Percentiles rank a stretch among this genome's conserved stretches.
These are phyloP conservation scores for Plebejus anna DNA, from an alignment of 2,888 invertebrate genomes.

Conservation along the genomic window DNA sequence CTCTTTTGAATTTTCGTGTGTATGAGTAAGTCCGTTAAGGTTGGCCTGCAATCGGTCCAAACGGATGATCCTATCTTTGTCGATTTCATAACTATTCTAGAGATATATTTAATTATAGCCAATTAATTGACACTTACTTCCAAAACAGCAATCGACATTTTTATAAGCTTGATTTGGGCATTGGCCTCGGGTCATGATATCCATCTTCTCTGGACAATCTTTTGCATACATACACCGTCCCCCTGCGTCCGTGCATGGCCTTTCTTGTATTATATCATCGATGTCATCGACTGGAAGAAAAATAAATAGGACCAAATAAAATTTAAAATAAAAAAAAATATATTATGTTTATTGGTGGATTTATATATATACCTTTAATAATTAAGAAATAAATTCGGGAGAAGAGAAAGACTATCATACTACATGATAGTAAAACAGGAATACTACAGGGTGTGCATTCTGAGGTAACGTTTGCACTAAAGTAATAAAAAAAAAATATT, in stretches of 20 bases:
- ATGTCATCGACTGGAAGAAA: constrained; percentile 43
- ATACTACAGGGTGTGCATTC: too few species aligned
- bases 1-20: too few species aligned
- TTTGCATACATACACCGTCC: constrained; percentile 23
- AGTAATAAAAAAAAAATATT: neutral
- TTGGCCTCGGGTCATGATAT: constrained; percentile 13
- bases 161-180: constrained; percentile 25
- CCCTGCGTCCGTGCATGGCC: constrained; percentile 15
- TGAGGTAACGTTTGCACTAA: too few species aligned
- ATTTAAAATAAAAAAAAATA: neutral
- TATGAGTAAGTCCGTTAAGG: too few species aligned
- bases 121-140: constrained; percentile 11
- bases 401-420: too few species aligned
- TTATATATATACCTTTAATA: too few species aligned
- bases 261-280: constrained; percentile 17
- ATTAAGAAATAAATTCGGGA: too few species aligned
- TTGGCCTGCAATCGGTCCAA: too few species aligned
- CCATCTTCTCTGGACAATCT: constrained; percentile 28
- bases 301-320: neutral
- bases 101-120: too few species aligned
- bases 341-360: neutral
- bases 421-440: too few species aligned
- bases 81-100: too few species aligned
- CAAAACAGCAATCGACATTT: constrained; percentile 31
- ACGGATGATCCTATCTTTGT: too few species aligned